A percentile compares a stretch with the other conserved stretches of the same genome.
Conservation (phyloP, 2,797 vertebrate genomes). For the Kryptopterus vitreolus region DNA sequence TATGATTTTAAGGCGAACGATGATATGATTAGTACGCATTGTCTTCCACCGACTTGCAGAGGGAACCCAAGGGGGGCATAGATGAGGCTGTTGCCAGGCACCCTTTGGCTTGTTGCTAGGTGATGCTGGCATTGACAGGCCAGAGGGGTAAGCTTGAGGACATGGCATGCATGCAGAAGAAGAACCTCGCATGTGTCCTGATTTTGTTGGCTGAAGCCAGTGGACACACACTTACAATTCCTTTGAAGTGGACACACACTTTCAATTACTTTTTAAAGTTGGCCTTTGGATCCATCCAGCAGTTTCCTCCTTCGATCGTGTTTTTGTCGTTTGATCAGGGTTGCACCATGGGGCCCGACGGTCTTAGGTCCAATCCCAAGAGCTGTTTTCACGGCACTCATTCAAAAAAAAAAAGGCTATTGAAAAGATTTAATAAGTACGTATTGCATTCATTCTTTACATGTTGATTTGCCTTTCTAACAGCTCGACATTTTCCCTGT, state of each 20-base stretch:
- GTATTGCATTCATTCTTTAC: not conserved
- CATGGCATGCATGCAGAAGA: constrained; percentile 38
- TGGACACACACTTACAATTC: constrained; percentile 9
- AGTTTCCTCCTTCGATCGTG: constrained; percentile 4
- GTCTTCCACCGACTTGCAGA: constrained; percentile 32
- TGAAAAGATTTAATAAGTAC: not conserved
- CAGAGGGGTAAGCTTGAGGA: constrained; percentile 53
- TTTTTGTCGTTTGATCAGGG: constrained; percentile 1
- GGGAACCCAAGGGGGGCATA: constrained; percentile 41
- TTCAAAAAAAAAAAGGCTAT: not conserved
- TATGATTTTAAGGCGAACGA: constrained; percentile 28
- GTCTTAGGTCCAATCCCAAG: not conserved
- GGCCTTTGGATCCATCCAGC: not conserved
- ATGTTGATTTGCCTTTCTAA: not conserved
- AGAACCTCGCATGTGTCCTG: constrained; percentile 14
- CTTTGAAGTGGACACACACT: constrained; percentile 25
- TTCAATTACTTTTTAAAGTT: constrained; percentile 11
- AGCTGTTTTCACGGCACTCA: too few relatives aligned
- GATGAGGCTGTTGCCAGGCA: constrained; percentile 67
- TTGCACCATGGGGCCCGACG: not conserved
- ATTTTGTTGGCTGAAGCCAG: constrained; percentile 25
- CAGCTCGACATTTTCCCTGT: not conserved
- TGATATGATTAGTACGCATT: constrained; percentile 39
- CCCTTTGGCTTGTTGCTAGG: constrained; percentile 68
- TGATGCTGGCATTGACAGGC: constrained; percentile 51